phyloP scores from a whole-genome alignment of 2,888 invertebrate species.

The Epistrophe grossulariae region DNA sequence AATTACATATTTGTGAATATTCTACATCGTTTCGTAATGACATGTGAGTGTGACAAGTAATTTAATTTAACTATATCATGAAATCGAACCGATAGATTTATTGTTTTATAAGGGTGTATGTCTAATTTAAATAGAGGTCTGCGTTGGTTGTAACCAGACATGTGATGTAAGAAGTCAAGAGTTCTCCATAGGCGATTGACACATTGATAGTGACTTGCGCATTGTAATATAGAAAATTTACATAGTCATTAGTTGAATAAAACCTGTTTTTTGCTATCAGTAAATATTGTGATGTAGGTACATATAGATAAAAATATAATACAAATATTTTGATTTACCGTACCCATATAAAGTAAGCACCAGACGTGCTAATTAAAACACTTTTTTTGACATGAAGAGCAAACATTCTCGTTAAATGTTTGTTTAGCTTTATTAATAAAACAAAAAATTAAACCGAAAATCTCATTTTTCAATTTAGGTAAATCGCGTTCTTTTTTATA shows the following conservation, averaged over 20 bases:
- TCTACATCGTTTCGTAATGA: conserved; percentile 19
- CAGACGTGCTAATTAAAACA: conserved; percentile 8
- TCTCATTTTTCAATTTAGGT: too few species aligned
- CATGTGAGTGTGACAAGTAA: conserved; percentile 36
- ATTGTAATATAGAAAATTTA: neutral
- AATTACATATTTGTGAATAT: neutral
- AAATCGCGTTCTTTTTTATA: too few species aligned
- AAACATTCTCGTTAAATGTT: neutral
- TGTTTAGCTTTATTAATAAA: too few species aligned
- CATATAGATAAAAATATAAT: neutral
- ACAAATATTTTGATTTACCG: neutral
- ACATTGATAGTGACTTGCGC: conserved; percentile 34
- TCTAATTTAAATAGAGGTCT: neutral
- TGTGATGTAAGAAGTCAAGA: conserved; percentile 9
- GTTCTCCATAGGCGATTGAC: conserved; percentile 32
- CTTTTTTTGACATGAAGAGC: conserved; percentile 2
- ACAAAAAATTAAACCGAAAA: too few species aligned
- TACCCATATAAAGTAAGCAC: neutral
- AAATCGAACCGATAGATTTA: neutral
- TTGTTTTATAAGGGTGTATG: neutral
- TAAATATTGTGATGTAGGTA: neutral
- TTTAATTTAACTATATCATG: neutral
- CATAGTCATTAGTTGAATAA: neutral
- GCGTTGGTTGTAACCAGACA: neutral
- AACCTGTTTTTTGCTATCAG: neutral